Evolutionary conservation across 2,113 vertebrate genomes (phyloP), one percentile per base, ranked within the genome.

Genomic region (Callithrix jacchus): DNA sequence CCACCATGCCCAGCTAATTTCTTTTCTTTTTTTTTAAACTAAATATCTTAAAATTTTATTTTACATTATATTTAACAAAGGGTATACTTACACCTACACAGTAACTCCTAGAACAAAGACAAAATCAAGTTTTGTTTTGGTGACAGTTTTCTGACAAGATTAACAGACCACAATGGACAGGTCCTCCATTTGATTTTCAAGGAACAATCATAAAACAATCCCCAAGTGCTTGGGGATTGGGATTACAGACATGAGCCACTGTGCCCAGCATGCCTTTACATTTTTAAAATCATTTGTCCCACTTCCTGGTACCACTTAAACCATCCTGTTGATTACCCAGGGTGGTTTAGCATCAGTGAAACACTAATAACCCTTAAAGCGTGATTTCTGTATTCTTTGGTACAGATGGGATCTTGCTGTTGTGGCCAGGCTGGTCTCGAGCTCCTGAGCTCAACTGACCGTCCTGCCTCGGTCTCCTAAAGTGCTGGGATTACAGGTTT

Each of bases 51-150:
- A 74, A 82, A 79, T 30, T 45, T 92, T 92, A 83, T 89, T 61
- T 74, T 83, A 93, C 35, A 61, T 77, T 42, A 37, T 89, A 83
- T 71, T 93, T 83, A 54, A 87, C n/a, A 95, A 86, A 94, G 73
- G 56, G 21, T 79, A 30, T 18, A 86, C 49, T 92, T 89, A 32
- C 27, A 86, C 74, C 30, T 87, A 54, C 20, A 71, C 7, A 85
- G 42, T 77, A 87, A 73, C 84, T 93, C 20, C 5, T 77, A 64
- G 56, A 64, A 76, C 23, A 89, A 77, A 23, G 35, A 79, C 25
- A 20, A 74, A 94, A 27, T 47, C 52, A 61, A 47, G 45, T 56
- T 70, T 45, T 45, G 25, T 81, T 92, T 94, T 61, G 79, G 66
- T 77, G 71, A 58, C 42, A 35, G 81, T 92, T 81, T 85, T 77